A percentile compares a stretch with the other conserved stretches of the same genome.
Conservation (phyloP, 1,140 invertebrate genomes). For the Cyrtorhinus lividipennis region DNA sequence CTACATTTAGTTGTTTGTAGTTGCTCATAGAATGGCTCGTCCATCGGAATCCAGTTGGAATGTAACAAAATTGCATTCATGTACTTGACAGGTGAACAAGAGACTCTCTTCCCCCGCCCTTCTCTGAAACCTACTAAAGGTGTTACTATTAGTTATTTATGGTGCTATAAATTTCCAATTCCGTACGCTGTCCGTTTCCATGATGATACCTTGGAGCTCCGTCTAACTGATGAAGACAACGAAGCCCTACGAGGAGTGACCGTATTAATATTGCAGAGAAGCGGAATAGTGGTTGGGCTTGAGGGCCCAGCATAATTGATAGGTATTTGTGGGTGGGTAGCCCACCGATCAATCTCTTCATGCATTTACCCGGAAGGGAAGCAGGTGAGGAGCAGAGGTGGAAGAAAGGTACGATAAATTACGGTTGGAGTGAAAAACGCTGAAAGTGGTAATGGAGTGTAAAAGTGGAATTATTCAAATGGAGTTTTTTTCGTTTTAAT, state of each 20-base stretch:
- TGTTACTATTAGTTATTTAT: too few relatives aligned
- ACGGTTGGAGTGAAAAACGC: neutral
- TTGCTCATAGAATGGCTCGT: too few relatives aligned
- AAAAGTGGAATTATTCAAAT: neutral
- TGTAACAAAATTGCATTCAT: too few relatives aligned
- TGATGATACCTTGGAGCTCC: too few relatives aligned
- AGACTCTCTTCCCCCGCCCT: too few relatives aligned
- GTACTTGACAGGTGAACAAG: too few relatives aligned
- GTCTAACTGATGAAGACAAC: neutral
- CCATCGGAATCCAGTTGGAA: too few relatives aligned
- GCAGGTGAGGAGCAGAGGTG: neutral
- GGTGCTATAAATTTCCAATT: too few relatives aligned
- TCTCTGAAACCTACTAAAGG: too few relatives aligned
- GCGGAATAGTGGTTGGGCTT: neutral
- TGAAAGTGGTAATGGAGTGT: neutral
- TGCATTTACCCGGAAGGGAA: neutral
- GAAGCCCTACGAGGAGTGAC: neutral
- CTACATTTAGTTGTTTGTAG: too few relatives aligned
- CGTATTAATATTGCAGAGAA: neutral
- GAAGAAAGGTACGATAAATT: neutral
- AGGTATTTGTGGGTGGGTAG: neutral
- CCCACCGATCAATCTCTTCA: neutral
- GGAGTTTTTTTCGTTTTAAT: neutral
- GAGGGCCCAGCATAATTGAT: neutral
- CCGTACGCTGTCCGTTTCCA: too few relatives aligned